Evolutionary conservation across 2,113 vertebrate genomes (phyloP).

Genomic region (Pseudorasbora parva): DNA sequence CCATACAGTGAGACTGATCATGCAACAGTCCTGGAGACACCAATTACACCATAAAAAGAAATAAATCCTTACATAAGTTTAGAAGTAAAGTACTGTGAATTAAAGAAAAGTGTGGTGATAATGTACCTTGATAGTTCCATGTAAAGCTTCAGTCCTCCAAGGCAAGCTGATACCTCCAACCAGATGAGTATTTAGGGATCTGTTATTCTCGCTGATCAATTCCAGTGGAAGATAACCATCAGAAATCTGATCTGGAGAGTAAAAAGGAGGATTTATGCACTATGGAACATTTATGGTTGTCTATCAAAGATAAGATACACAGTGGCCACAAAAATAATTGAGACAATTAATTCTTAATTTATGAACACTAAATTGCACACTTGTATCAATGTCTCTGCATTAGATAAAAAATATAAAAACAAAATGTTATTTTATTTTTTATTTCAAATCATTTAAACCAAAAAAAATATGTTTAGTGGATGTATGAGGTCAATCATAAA

Average conservation of each 20-base stretch:
- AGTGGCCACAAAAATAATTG: background rate
- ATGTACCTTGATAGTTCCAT: slow-evolving; percentile 69
- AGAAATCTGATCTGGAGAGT: slow-evolving; percentile 68
- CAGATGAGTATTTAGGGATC: slow-evolving; percentile 60
- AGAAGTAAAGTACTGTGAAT: background rate
- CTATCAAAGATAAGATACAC: background rate
- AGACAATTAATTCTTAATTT: background rate
- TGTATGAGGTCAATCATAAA: no score
- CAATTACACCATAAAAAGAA: background rate
- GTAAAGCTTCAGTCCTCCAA: slow-evolving; percentile 71
- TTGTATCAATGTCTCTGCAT: no score
- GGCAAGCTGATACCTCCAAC: slow-evolving; percentile 62
- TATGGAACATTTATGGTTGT: background rate
- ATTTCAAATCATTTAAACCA: no score
- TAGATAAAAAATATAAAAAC: no score
- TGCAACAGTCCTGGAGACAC: slow-evolving; percentile 71
- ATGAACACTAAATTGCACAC: no score
- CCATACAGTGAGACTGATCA: slow-evolving; percentile 74
- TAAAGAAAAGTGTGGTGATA: background rate
- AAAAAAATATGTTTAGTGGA: no score
- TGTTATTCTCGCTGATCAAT: slow-evolving; percentile 61
- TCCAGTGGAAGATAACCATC: slow-evolving; percentile 65
- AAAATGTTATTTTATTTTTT: no score
- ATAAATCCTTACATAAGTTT: background rate
- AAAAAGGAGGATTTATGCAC: slow-evolving; percentile 15